Evolutionary conservation across 2,888 invertebrate species (phyloP), one percentile per base, ranked within the genome.

Genomic region (Torymus texanus): DNA sequence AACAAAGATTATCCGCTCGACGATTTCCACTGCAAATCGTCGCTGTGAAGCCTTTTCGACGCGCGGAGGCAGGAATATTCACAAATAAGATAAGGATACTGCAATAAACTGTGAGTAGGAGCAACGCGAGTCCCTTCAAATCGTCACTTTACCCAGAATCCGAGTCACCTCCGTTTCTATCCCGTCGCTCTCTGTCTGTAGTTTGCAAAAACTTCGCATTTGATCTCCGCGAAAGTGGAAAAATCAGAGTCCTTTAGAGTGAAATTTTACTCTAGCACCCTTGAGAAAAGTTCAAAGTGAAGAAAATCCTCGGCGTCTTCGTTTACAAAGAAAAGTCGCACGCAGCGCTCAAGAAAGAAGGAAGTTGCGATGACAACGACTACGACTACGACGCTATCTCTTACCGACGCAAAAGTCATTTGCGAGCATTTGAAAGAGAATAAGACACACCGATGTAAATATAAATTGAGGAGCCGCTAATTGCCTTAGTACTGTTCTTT

Each of bases 161-260:
- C 29, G 68, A 68, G 41, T 58, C 16, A 3, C 13, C 55, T 21
- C 24, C 51, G 41, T 8, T 41, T 1, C 5, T 12, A 29, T 14
- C 8, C 14, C 11, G 1, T 50, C 2, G 5, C 18, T 21, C 59
- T 18, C 3, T 53, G 13, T 41, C 21, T 8, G 50, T 24, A 63
- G 70, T 65, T 76, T 58, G 58, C n/a, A 77, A 70, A 77, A 77
- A 77, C 58, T 77, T 65, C 0, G 71, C 66, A 77, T 77, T 77
- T 77, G 77, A 77, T 77, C 70, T 71, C 21, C 18, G 50, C 50
- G 41, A 73, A 72, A 66, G 77, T 77, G 59, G 59, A 77, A 66
- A 41, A 77, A 72, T 66, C 66, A 61, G 55, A 73, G 56, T 71
- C 62, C 59, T 66, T 75, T 53, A 53, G 65, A 65, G 56, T 71